Conservation (phyloP, 2,113 vertebrate genomes). For the Isurus oxyrinchus region DNA sequence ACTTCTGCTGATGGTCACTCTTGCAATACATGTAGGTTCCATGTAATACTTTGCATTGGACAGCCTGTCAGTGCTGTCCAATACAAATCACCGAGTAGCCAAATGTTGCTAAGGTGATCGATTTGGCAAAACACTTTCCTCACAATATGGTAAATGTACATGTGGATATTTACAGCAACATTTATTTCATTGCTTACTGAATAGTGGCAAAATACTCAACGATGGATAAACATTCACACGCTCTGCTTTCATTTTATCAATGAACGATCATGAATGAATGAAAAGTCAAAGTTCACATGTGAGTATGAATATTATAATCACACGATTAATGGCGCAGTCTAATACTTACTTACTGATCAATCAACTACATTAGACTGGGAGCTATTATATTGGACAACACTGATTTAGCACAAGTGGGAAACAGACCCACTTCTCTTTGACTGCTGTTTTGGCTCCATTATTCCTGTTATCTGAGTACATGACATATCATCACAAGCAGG, state of each 20-base stretch:
- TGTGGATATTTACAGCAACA: neutral
- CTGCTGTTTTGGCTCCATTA: neutral
- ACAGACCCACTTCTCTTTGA: neutral
- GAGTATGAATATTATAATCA: neutral
- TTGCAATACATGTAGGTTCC: neutral
- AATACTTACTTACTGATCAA: neutral
- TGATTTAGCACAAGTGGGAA: neutral
- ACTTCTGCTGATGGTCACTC: neutral
- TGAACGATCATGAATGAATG: neutral
- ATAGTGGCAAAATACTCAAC: neutral
- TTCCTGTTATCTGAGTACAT: neutral
- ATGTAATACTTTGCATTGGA: neutral
- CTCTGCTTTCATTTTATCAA: too few relatives aligned
- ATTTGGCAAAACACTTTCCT: neutral
- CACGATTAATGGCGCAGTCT: neutral
- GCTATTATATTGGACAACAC: neutral
- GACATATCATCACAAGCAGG: neutral
- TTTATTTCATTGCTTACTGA: neutral
- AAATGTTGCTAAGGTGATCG: neutral
- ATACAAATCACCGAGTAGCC: neutral
- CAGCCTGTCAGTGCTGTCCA: neutral
- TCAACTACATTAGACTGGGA: neutral
- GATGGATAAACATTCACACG: too few relatives aligned
- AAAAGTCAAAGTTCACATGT: neutral
- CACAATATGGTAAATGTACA: neutral